Percentiles rank a stretch among this genome's conserved stretches.
These are phyloP conservation scores for Nebria brevicollis DNA, from an alignment of 2,888 invertebrate species.

Conservation along the genomic window DNA sequence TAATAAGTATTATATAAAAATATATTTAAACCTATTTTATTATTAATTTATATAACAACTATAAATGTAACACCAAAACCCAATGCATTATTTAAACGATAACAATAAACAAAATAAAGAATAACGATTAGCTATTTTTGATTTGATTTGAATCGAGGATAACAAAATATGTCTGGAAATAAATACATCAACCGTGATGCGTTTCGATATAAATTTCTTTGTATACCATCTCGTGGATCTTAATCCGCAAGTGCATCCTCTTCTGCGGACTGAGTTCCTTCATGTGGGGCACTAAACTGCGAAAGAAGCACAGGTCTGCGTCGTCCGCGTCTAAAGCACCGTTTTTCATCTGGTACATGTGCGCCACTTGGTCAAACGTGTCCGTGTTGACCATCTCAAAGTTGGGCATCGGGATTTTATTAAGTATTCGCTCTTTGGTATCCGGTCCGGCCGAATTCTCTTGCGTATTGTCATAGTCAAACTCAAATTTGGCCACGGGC, in stretches of 20 bases:
- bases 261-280: slow-evolving; percentile 65
- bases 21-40: neutral
- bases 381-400: neutral
- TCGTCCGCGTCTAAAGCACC: slow-evolving; percentile 34
- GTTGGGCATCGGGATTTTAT: neutral
- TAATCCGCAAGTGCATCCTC: slow-evolving; percentile 65
- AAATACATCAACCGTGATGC: neutral
- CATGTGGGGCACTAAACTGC: slow-evolving; percentile 64
- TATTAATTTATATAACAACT: neutral
- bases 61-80: neutral
- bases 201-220: slow-evolving; percentile 62
- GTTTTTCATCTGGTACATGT: slow-evolving; percentile 58
- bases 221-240: slow-evolving; percentile 65
- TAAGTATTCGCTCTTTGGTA: neutral
- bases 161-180: neutral
- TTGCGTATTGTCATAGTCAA: neutral
- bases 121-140: neutral
- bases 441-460: neutral
- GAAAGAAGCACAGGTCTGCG: slow-evolving; percentile 65
- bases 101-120: neutral
- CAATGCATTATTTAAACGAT: neutral
- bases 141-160: neutral
- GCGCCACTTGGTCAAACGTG: slow-evolving; percentile 55
- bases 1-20: neutral
- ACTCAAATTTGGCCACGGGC: neutral